Evolutionary conservation across 2,888 invertebrate genomes (phyloP).

Genomic region (Apodemia hepburni): DNA sequence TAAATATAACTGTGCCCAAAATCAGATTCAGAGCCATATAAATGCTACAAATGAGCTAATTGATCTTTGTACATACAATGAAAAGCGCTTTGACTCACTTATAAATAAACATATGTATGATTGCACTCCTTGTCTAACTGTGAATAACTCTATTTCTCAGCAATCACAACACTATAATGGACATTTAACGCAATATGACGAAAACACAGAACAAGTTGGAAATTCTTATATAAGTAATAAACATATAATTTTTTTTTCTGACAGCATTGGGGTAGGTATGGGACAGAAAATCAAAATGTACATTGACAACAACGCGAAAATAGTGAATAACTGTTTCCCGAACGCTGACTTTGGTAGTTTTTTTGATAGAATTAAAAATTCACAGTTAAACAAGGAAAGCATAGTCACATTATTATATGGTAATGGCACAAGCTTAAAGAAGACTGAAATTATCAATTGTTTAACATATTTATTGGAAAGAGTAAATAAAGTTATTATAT

Average conservation of each 20-base stretch:
- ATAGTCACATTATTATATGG: neutral
- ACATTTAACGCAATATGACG: neutral
- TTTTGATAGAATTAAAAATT: neutral
- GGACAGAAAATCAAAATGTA: neutral
- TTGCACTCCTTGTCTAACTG: neutral
- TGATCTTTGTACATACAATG: neutral
- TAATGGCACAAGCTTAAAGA: neutral
- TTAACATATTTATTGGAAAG: slow-evolving; percentile 1
- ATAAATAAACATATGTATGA: neutral
- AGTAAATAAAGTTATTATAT: neutral
- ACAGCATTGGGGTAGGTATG: neutral
- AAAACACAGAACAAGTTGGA: neutral
- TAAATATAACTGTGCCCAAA: neutral
- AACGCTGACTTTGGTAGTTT: neutral
- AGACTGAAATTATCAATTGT: neutral
- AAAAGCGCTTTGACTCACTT: neutral
- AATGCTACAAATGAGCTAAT: neutral
- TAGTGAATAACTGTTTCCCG: neutral
- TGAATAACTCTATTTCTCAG: neutral
- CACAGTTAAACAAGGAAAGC: neutral
- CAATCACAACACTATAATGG: neutral
- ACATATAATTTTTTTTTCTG: neutral
- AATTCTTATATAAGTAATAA: neutral
- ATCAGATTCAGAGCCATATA: neutral
- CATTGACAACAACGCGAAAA: neutral